These are phyloP conservation scores for Petrolisthes manimaculis DNA, from an alignment of 2,888 invertebrate genomes.

Conservation along the genomic window DNA sequence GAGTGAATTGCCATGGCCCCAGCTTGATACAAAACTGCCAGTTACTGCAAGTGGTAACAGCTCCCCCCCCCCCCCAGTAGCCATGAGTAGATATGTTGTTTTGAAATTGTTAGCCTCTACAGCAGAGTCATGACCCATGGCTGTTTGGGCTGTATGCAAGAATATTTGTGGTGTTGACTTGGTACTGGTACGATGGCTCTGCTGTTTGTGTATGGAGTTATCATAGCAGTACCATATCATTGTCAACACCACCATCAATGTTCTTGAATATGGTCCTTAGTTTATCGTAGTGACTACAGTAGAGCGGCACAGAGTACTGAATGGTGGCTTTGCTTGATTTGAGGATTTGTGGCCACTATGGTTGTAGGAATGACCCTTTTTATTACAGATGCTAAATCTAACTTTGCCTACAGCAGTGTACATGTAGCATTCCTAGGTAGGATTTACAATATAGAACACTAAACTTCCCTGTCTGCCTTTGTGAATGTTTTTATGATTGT, in stretches of 20 bases:
- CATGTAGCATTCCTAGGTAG: background rate
- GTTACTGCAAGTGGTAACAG: too few relatives aligned
- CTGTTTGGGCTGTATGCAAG: background rate
- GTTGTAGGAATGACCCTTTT: background rate
- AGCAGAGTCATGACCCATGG: background rate
- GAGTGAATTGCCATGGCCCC: too few relatives aligned
- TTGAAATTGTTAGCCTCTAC: background rate
- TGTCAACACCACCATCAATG: too few relatives aligned
- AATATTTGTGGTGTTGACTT: too few relatives aligned
- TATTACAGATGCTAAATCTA: background rate
- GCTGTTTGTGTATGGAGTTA: too few relatives aligned
- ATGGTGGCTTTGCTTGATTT: background rate
- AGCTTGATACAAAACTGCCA: too few relatives aligned
- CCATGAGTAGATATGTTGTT: background rate
- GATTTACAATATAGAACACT: background rate
- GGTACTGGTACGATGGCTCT: too few relatives aligned
- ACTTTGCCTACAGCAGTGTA: background rate
- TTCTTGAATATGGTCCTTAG: background rate
- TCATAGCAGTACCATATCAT: too few relatives aligned
- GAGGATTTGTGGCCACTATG: background rate
- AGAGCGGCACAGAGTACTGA: background rate
- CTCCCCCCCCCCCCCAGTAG: background rate
- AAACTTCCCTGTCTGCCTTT: background rate
- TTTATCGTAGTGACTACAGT: background rate
- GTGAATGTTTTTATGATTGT: background rate